Percentiles rank a stretch among this genome's conserved stretches.
These are phyloP conservation scores for Dorcus parallelipipedus DNA, from an alignment of 2,888 invertebrate species.

Conservation along the genomic window DNA sequence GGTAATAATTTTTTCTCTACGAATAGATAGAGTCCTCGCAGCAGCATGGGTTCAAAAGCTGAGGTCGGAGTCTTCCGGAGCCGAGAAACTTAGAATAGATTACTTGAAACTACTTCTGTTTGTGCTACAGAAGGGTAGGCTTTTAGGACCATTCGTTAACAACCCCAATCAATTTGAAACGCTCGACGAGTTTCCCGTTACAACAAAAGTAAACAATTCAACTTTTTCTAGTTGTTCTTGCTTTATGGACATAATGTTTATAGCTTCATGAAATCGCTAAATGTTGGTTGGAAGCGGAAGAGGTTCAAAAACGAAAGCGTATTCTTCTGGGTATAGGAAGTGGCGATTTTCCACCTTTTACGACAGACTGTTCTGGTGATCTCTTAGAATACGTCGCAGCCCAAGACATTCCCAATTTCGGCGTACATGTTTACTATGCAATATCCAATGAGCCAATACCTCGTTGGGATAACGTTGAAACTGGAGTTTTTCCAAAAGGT, in stretches of 20 bases:
- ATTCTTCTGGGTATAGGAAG: constrained; percentile 25
- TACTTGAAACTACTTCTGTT: constrained; percentile 50
- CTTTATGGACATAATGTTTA: constrained; percentile 3
- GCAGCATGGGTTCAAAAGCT: constrained; percentile 50
- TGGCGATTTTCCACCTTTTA: constrained; percentile 40
- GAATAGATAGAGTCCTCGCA: constrained; percentile 45
- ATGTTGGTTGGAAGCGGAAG: constrained; percentile 38
- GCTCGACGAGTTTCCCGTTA: constrained; percentile 38
- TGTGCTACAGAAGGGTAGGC: constrained; percentile 44
- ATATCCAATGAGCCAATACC: constrained; percentile 48
- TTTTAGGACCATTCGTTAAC: constrained; percentile 47
- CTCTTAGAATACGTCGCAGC: constrained; percentile 49
- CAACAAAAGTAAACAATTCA: constrained; percentile 31
- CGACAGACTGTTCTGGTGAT: constrained; percentile 46
- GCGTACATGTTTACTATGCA: constrained; percentile 53
- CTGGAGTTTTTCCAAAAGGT: constrained; percentile 41
- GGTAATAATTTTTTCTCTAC: neutral
- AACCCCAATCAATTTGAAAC: constrained; percentile 39
- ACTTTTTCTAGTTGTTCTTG: neutral
- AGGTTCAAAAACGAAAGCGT: constrained; percentile 27
- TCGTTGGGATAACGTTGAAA: constrained; percentile 45
- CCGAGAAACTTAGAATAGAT: constrained; percentile 40
- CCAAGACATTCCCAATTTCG: constrained; percentile 52
- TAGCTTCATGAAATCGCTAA: constrained; percentile 41
- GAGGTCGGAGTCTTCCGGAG: constrained; percentile 32